phyloP scores from a whole-genome alignment of 2,113 vertebrate genomes.

The Theristicus caerulescens region DNA sequence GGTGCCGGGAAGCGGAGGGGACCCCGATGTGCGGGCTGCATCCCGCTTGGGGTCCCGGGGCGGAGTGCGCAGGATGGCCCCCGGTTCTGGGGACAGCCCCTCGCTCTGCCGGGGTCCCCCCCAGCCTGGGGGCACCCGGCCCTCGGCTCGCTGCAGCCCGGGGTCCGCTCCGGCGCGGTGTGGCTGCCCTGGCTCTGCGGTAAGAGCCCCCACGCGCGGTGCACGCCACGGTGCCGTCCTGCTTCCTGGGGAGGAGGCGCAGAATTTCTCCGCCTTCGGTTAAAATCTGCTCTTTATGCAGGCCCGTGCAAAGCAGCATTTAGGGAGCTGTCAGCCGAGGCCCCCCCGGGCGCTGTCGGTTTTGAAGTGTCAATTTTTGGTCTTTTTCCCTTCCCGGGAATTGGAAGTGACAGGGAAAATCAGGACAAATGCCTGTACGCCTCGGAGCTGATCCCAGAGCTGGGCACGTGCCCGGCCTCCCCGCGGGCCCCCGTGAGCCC shows the following conservation, averaged over 20 bases:
- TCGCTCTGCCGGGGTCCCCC: fast-evolving
- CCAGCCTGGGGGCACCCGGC: background rate
- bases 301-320: background rate
- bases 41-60: background rate
- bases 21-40: background rate
- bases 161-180: fast-evolving
- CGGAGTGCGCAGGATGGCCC: background rate
- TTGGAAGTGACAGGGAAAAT: background rate
- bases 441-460: background rate
- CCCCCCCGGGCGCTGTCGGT: fast-evolving
- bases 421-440: background rate
- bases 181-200: no score
- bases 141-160: background rate
- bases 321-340: background rate
- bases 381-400: background rate
- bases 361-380: background rate
- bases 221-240: fast-evolving
- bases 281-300: background rate
- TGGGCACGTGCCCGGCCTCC: background rate
- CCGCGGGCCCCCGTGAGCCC: background rate
- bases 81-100: background rate
- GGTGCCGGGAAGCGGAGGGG: fast-evolving
- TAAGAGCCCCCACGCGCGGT: fast-evolving
- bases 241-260: background rate
- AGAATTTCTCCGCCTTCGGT: fast-evolving